A percentile compares a stretch with the other conserved stretches of the same genome.
Conservation (phyloP, 2,888 invertebrate genomes). For the Pollenia angustigena region DNA sequence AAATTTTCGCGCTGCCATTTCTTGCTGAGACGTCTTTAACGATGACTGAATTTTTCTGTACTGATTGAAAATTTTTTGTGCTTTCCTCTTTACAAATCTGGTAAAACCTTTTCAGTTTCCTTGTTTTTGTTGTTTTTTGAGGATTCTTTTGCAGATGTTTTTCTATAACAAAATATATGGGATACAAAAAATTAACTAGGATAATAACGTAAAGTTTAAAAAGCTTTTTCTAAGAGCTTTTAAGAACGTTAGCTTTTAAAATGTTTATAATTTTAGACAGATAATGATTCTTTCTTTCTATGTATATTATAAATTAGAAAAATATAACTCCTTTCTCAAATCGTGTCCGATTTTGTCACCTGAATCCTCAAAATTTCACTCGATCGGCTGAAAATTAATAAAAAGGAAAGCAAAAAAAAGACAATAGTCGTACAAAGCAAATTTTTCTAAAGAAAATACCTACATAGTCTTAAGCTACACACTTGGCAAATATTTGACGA, state of each 20-base stretch:
- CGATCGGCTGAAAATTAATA: no score
- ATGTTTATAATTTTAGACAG: neutral
- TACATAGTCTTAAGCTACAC: no score
- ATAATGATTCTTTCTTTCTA: no score
- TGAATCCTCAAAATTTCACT: no score
- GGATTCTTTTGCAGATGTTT: constrained; percentile 54
- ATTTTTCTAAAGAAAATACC: no score
- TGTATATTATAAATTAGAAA: no score
- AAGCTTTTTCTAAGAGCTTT: constrained; percentile 50
- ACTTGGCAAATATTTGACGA: no score
- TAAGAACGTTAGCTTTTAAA: constrained; percentile 19
- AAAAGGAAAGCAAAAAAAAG: no score
- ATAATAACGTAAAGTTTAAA: constrained; percentile 35
- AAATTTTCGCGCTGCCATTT: constrained; percentile 83
- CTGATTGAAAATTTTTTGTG: constrained; percentile 74
- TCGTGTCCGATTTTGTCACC: no score
- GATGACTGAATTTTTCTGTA: constrained; percentile 80
- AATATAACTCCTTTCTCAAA: no score
- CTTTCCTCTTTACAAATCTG: constrained; percentile 46
- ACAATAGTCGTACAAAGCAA: no score
- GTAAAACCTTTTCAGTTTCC: constrained; percentile 43
- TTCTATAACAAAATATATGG: constrained; percentile 27
- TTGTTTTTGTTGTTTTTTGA: neutral
- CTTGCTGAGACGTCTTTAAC: constrained; percentile 76
- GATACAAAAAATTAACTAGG: constrained; percentile 35